Base-by-base conservation (phyloP, 2,888 invertebrate species). In the Augiades crinisus region DNA sequence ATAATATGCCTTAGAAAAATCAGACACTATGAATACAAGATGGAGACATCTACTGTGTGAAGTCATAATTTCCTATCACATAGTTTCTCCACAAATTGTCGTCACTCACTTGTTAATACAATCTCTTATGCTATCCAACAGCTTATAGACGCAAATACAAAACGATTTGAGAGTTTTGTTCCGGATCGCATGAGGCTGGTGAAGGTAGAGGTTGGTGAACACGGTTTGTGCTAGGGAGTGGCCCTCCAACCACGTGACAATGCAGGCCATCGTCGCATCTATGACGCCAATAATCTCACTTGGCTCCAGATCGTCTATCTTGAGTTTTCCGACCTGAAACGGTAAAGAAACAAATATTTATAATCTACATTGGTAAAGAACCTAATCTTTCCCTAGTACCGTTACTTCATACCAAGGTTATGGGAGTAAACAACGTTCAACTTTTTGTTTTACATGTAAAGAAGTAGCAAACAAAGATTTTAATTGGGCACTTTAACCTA, bases 171-270 rank as follows among this genome's bases (percentile, higher is more conserved):
- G 85, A 4, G 94, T 91, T 72, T 94, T 94, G 72, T 98, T 96
- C 61, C 93, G 90, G 56, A 99, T 96, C 55, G 93, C 91, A 67
- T 95, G 93, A 0, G 98, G 98, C 61, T 97, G 95, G 78, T 99
- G 98, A 27, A 98, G 89, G 76, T 99, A 99, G 16, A 99, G 92
- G 79, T 98, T 98, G 17, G 98, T 99, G 75, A 99, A 98, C 5
- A 99, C 95, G 1, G 99, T 99, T 88, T 99, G 99, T 4, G 98
- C 98, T 60, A 99, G 91, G 0, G 97, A 98, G 73, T 98, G 97
- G 0, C 99, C 99, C 81, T 99, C 99, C 10, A 99, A 80, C 99
- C 99, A 99, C 0, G 99, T 98, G 0, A 98, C 98, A 64, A 99
- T 91, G 74, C 98, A 98, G 0, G 98, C 95, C 71, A 97, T 92